Base-by-base conservation (phyloP, 2,888 invertebrate genomes). In the Agriotes lineatus region DNA sequence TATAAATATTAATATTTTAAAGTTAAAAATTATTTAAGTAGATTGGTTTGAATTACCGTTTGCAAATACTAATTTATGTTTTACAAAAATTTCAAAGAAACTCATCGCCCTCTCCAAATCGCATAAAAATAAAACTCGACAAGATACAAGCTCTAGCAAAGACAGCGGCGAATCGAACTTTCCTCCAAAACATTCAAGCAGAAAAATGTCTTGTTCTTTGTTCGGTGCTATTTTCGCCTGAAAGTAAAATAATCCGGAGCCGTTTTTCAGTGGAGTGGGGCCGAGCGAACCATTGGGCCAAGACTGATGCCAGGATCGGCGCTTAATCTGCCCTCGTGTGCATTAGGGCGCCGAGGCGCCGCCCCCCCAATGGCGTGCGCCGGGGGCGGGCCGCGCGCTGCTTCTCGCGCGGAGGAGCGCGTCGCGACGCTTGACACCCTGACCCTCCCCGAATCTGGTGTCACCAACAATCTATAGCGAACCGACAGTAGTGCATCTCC, bases 401-500 rank as follows among this genome's bases (percentile, higher is more conserved):
- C 72, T 75, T 76, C 69, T 67, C 73, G 44, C 16, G 37, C 76
- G 75, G 61, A 73, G 66, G 35, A 69, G 63, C 44, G 56, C 63
- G 67, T 70, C 69, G 56, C 63, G 68, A 71, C 64, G 73, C 67
- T 19, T 59, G 62, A 67, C 74, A 75, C 76, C 67, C 74, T 74
- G 75, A 72, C 64, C 71, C 74, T 76, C 76, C 77, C 76, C 74
- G 71, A 78, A 74, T 76, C 75, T 79, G 73, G 77, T 79, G 78
- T 79, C 79, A 79, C 76, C 76, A 78, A 75, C 80, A 80, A 80
- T 81, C 80, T 80, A 79, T 80, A 78, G 76, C 75, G 70, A 78
- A 80, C 72, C 77, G 78, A 78, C 80, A 79, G 80, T 80, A 78
- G 79, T 77, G 76, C 75, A 78, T 74, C 71, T 74, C 68, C 72